These are phyloP conservation scores for Porites lutea DNA, from an alignment of 64 coral and sea anemone species.

Conservation along the genomic window DNA sequence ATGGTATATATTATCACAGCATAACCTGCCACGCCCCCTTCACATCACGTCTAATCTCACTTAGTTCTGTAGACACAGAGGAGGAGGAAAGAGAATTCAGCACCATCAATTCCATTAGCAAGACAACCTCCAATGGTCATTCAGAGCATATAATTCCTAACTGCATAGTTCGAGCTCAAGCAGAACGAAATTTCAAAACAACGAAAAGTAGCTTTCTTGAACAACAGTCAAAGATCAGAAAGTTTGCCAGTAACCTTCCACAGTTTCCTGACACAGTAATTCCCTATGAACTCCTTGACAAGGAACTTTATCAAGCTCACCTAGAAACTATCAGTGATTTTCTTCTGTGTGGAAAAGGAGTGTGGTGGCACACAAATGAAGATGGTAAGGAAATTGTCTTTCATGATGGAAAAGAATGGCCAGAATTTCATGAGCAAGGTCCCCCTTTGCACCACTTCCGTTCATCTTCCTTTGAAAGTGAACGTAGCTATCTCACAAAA, in stretches of 20 bases:
- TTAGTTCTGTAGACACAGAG: conserved; percentile 27
- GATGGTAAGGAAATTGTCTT: background rate
- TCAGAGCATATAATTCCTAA: conserved; percentile 44
- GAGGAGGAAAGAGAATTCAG: conserved; percentile 37
- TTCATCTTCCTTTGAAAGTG: too few relatives aligned
- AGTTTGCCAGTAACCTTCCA: background rate
- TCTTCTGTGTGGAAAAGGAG: conserved; percentile 10
- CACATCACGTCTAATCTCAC: conserved; percentile 31
- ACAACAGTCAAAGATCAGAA: background rate
- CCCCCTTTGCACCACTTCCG: too few relatives aligned
- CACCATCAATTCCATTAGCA: conserved; percentile 33
- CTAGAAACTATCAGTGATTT: too few relatives aligned
- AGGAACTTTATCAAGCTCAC: too few relatives aligned
- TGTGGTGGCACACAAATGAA: conserved; percentile 35
- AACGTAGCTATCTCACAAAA: too few relatives aligned
- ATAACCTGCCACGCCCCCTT: conserved; percentile 6
- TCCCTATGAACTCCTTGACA: background rate
- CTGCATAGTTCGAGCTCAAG: conserved; percentile 24
- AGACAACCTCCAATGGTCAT: conserved; percentile 25
- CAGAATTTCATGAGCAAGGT: background rate
- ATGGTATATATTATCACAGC: too few relatives aligned
- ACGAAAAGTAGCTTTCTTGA: background rate
- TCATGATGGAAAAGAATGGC: conserved; percentile 22
- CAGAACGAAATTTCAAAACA: background rate
- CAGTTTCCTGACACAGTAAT: background rate